phyloP scores from a whole-genome alignment of 2,113 vertebrate genomes.

The Limnothrissa miodon region DNA sequence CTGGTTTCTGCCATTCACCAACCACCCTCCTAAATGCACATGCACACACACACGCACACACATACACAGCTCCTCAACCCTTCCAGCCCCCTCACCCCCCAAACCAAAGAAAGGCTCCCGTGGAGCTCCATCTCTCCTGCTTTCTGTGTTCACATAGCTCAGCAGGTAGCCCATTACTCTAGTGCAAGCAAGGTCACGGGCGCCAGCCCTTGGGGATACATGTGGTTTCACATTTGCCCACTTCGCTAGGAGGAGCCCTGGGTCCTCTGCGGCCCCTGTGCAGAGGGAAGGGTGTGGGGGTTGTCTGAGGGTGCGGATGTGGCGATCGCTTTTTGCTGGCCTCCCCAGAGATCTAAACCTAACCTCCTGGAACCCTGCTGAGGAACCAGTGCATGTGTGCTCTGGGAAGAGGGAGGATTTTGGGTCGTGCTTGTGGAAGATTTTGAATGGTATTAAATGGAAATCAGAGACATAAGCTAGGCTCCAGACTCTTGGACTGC shows the following conservation, averaged over 20 bases:
- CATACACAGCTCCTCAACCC: neutral
- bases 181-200: neutral
- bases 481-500: neutral
- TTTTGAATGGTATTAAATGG: no score
- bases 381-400: neutral
- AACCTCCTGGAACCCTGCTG: no score
- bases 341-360: no score
- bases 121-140: neutral
- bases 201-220: neutral
- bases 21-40: neutral
- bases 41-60: no score
- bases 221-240: neutral
- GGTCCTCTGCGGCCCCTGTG: neutral
- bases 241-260: neutral
- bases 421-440: neutral
- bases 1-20: neutral
- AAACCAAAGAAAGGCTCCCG: neutral
- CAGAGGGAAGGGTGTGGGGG: neutral
- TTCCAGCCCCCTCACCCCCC: neutral
- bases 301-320: no score
- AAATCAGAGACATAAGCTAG: neutral
- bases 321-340: no score
- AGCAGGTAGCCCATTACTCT: conserved; percentile 8
- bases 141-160: neutral
- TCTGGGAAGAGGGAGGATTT: neutral